Base-by-base conservation (phyloP, 1,140 invertebrate species). In the Zaprionus ornatus region DNA sequence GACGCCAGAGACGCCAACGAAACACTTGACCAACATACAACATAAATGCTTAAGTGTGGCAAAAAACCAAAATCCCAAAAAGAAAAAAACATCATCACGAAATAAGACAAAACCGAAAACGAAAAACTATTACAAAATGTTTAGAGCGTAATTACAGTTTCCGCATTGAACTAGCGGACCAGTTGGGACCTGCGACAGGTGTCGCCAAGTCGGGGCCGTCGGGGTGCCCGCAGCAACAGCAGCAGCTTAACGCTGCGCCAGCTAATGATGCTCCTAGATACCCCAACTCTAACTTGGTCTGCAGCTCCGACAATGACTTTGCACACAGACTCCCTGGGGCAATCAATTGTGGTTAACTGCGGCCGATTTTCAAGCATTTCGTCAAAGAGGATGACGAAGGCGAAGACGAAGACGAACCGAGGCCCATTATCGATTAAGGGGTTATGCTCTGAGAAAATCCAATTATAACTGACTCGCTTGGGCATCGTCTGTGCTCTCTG, bases 81-180 rank as follows among this genome's bases (percentile, higher is more conserved):
- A 65, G 45, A 68, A 63, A 48, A 61, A 45, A 70, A 56, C 61
- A 57, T 50, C 63, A 70, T 80, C 81, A 77, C 81, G 81, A 84
- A 79, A 72, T 80, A 55, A 52, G 37, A 45, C 59, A 60, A 42
- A 61, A 61, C 15, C 10, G 13, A 37, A 50, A 64, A 70, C 69
- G 52, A 79, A 88, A 85, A 90, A 85, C 75, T 82, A 71, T 88
- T 88, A 88, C 85, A 88, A 88, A 81, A 88, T 90, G 76, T 59
- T 88, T 90, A 88, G 84, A 90, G 67, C 74, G 67, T 81, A 88
- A 88, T 88, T 88, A 88, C 85, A 85, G 79, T 82, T 88, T 88
- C 85, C 85, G 85, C 81, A 67, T 88, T 84, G 55, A 71, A 52
- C 73, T 64, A 63, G 70, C 17, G 35, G 61, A 42, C 66, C 67